phyloP scores from a whole-genome alignment of 2,113 vertebrate genomes.

The Petrocephalus microphthalmus region DNA sequence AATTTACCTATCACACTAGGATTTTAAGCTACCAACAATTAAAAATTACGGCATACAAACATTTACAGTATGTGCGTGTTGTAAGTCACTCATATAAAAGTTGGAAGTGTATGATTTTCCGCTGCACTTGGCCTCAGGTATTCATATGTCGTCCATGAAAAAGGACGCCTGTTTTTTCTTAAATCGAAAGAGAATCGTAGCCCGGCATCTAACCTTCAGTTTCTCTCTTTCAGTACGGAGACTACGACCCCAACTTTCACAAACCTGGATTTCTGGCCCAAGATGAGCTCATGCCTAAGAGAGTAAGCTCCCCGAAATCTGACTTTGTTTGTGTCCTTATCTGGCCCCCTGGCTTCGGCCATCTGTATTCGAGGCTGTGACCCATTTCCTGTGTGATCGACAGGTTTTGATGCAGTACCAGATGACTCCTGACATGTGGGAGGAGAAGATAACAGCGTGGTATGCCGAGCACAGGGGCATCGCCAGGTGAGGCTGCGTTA shows the following conservation, averaged over 20 bases:
- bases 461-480: conserved; percentile 85
- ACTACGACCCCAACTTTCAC: conserved; percentile 81
- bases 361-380: not conserved
- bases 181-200: not conserved
- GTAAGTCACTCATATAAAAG: no score
- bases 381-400: not conserved
- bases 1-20: no score
- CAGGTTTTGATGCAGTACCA: conserved; percentile 91
- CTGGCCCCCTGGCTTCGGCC: not conserved
- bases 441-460: conserved; percentile 89
- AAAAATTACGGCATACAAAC: no score
- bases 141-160: not conserved
- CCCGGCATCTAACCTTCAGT: not conserved
- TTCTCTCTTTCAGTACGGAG: conserved; percentile 66
- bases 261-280: conserved; percentile 80
- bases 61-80: no score
- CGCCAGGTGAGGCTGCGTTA: conserved; percentile 65
- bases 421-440: conserved; percentile 93
- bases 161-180: not conserved
- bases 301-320: conserved; percentile 57
- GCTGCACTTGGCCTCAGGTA: no score
- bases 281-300: conserved; percentile 81
- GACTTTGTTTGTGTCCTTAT: not conserved
- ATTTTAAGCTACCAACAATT: no score
- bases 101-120: no score